Conservation (phyloP, 2,113 vertebrate genomes). For the Engystomops pustulosus region DNA sequence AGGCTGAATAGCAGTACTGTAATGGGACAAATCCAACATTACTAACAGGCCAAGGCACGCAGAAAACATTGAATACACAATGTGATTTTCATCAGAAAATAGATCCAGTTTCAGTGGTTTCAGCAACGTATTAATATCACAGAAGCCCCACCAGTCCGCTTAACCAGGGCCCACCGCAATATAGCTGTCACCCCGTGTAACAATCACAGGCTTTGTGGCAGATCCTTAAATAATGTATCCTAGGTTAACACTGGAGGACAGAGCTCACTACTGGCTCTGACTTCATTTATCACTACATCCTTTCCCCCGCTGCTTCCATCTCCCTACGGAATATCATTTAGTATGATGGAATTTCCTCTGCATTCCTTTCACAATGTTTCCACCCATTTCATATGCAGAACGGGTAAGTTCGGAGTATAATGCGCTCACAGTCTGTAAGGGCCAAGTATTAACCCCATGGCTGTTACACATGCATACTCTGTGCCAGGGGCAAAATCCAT, state of each 20-base stretch:
- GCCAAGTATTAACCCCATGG: slow-evolving; percentile 15
- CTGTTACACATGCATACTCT: not conserved
- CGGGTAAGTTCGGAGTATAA: slow-evolving; percentile 21
- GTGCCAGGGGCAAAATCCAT: slow-evolving; percentile 8
- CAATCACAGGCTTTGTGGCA: slow-evolving; percentile 38
- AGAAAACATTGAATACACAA: slow-evolving; percentile 3
- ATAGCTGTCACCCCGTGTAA: not conserved
- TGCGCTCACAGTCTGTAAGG: not conserved
- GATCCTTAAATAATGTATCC: slow-evolving; percentile 37
- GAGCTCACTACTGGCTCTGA: slow-evolving; percentile 29
- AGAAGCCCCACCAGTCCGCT: slow-evolving; percentile 7
- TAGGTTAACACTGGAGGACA: slow-evolving; percentile 13
- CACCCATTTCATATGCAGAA: slow-evolving; percentile 49
- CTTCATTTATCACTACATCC: slow-evolving; percentile 46
- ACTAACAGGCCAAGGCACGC: not conserved
- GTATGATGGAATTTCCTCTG: slow-evolving; percentile 57
- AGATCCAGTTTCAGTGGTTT: slow-evolving; percentile 17
- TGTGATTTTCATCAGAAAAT: slow-evolving; percentile 15
- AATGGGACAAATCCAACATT: not conserved
- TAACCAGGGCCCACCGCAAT: not conserved
- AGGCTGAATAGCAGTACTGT: not conserved
- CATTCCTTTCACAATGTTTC: slow-evolving; percentile 53
- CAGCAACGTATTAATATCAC: not conserved
- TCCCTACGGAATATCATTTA: slow-evolving; percentile 57
- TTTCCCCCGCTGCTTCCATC: slow-evolving; percentile 38